A percentile compares a stretch with the other conserved stretches of the same genome.
Evolutionary conservation across 2,888 invertebrate genomes (phyloP).

Genomic region (Heteropelma amictum): DNA sequence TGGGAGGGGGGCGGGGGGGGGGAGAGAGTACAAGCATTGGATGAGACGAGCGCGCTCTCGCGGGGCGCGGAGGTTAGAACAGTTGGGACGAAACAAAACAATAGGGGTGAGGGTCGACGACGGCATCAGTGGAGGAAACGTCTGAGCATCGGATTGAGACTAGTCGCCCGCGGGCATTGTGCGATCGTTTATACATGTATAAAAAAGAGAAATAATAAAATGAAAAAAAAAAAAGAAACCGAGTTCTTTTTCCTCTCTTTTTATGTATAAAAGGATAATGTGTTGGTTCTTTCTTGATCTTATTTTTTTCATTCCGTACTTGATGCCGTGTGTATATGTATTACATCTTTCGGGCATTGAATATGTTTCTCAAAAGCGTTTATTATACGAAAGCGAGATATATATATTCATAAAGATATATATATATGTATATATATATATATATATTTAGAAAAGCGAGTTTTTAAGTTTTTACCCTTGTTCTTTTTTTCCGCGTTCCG

Average conservation of each 20-base stretch:
- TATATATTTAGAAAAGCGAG: slow-evolving; percentile 1
- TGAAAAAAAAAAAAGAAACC: no score
- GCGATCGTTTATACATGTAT: slow-evolving; percentile 62
- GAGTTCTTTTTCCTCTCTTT: slow-evolving; percentile 56
- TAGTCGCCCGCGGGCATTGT: slow-evolving; percentile 64
- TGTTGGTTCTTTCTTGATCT: slow-evolving; percentile 66
- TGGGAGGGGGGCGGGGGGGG: slow-evolving; percentile 1
- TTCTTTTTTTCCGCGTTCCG: neutral
- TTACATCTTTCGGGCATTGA: slow-evolving; percentile 15
- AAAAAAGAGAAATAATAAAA: no score
- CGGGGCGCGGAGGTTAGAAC: slow-evolving; percentile 64
- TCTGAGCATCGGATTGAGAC: slow-evolving; percentile 70
- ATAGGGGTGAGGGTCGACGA: slow-evolving; percentile 57
- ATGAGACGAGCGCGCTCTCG: slow-evolving; percentile 34
- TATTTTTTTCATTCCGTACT: slow-evolving; percentile 33
- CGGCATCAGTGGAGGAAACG: slow-evolving; percentile 64
- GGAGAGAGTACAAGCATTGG: slow-evolving; percentile 12
- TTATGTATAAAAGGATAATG: slow-evolving; percentile 72
- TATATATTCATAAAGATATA: slow-evolving; percentile 28
- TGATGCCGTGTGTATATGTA: slow-evolving; percentile 20
- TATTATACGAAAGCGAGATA: no score
- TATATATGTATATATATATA: neutral
- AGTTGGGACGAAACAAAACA: slow-evolving; percentile 74
- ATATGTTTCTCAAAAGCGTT: slow-evolving; percentile 25
- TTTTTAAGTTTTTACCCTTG: neutral